Evolutionary conservation across 2,888 invertebrate genomes (phyloP), one percentile per base, ranked within the genome.

Genomic region (Sarcophaga carnaria): DNA sequence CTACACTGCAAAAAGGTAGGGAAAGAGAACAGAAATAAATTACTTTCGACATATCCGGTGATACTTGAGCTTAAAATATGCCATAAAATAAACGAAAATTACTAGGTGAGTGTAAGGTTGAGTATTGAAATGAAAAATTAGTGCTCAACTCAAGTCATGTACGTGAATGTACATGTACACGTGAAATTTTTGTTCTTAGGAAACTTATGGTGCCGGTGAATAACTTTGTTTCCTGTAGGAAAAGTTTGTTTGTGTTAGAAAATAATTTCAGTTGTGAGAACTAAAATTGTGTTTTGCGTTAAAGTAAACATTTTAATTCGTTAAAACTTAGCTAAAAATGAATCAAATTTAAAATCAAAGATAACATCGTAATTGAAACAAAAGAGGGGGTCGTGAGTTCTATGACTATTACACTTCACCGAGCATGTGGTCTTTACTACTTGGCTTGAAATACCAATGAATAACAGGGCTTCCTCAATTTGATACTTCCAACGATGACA

Each of bases 101-200:
- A 66, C 60, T 14, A 77, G 27, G 11, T 45, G 59, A 76, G 14
- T 8, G 17, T 59, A 4, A 17, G 14, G 27, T 2, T 10, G n/a
- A 80, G 47, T 72, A 49, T 75, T 59, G 22, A 81, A 78, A 81
- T 64, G 62, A 69, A 74, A 78, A 78, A 81, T 77, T 66, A 63
- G 25, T 37, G 37, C 62, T 22, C 60, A 22, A 69, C 49, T 63
- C 4, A 6, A 79, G 22, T 71, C 27, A 14, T 20, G 62, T 17
- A 37, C n/a, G 14, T 64, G 37, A 37, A 20, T 62, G 4, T 25
- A 14, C 27, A 67, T 12, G 45, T 69, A 14, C 14, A 49, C 3
- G 20, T 20, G 20, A 47, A 67, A 67, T 37, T 54, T 54, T 14
- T 54, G 3, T 54, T 14, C 54, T 14, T 14, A 2, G 2, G 8